Evolutionary conservation across 2,797 vertebrate genomes (phyloP), one percentile per base, ranked within the genome.

Genomic region (Remorina albescens): DNA sequence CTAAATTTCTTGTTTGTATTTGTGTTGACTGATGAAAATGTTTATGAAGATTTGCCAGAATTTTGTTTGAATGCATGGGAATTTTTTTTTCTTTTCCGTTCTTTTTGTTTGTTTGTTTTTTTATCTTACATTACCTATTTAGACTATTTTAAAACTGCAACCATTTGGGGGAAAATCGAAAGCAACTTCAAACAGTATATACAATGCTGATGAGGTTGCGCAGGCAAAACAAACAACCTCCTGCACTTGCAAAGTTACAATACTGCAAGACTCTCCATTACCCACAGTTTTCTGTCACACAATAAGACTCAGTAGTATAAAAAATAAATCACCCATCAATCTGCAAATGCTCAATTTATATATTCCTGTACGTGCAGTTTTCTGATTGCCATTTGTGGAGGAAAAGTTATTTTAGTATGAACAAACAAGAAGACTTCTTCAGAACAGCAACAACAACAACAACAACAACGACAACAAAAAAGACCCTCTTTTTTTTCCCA

Each of bases 111-210:
- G n/a, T n/a, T n/a, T n/a, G n/a, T n/a, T n/a, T n/a, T n/a, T n/a
- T n/a, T n/a, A n/a, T n/a, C 36, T 81, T 63, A 78, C 74, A 82
- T 91, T 90, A 90, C 81, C 86, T 91, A 93, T 94, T 93, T 93
- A 93, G 82, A 55, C 68, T 81, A 85, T 92, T 91, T 92, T 87
- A 86, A 87, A 89, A 86, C 67, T 26, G 80, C 71, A 61, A 53
- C 70, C 67, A 58, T 64, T 42, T 58, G 67, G 84, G 76, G 65
- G 65, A 67, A 82, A 87, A 72, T 36, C 42, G 72, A 89, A 84
- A 50, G 73, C 47, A 81, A 85, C 87, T 90, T 91, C 84, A 90
- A 87, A 89, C 47, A 44, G 67, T 23, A 5, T 10, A 66, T 77
- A 71, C 67, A 83, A 61, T 44, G 75, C 76, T 62, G 76, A 83